phyloP scores from a whole-genome alignment of 2,797 vertebrate species.

The Thalassophryne amazonica region DNA sequence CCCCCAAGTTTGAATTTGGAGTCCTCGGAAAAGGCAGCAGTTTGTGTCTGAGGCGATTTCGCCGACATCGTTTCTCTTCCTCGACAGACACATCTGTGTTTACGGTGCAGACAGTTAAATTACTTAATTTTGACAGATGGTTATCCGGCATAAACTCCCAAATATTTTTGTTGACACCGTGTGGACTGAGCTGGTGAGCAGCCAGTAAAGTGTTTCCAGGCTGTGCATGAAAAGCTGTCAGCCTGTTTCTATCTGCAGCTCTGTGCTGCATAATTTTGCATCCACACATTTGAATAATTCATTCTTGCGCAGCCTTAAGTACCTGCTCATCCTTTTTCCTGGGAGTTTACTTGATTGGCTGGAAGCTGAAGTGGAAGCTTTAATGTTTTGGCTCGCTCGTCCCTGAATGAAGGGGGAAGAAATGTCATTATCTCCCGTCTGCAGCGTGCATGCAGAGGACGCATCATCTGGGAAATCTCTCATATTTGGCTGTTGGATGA shows the following conservation, averaged over 20 bases:
- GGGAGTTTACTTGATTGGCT: conserved; percentile 27
- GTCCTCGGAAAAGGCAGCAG: no score
- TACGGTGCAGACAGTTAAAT: no score
- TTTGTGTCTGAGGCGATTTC: no score
- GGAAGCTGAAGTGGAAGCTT: conserved; percentile 31
- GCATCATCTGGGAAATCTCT: background rate
- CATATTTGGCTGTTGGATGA: background rate
- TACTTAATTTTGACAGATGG: no score
- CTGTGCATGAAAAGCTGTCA: conserved; percentile 11
- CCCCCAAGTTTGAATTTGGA: no score
- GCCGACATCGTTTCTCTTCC: no score
- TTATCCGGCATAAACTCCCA: no score
- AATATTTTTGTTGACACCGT: no score
- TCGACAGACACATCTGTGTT: no score
- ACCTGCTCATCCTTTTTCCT: conserved; percentile 7
- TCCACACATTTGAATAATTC: conserved; percentile 3
- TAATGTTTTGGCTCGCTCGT: conserved; percentile 12
- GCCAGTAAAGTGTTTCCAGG: background rate
- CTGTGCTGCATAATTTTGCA: background rate
- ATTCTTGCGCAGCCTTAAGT: conserved; percentile 2
- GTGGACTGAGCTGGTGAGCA: no score
- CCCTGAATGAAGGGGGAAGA: background rate
- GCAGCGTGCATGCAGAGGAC: background rate
- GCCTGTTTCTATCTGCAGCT: background rate
- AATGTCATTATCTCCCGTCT: background rate